A percentile compares a stretch with the other conserved stretches of the same genome.
These are phyloP conservation scores for Neofelis nebulosa DNA, from an alignment of 2,113 vertebrate genomes.

Conservation along the genomic window DNA sequence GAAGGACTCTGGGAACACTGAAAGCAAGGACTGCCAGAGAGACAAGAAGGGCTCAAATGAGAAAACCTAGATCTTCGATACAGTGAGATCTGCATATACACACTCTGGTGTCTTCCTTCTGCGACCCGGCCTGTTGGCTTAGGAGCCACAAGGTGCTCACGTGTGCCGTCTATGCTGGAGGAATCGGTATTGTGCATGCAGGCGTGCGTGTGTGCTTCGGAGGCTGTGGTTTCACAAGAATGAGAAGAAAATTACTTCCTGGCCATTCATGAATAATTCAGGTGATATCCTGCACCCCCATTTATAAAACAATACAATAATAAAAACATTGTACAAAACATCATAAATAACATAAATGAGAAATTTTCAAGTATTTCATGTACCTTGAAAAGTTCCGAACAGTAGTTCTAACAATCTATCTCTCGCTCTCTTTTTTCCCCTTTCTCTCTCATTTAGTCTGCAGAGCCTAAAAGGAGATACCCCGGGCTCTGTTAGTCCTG, in stretches of 20 bases:
- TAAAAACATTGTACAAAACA: constrained; percentile 61
- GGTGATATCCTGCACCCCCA: constrained; percentile 15
- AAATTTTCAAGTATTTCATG: constrained; percentile 69
- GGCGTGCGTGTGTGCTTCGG: neutral
- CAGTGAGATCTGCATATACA: neutral
- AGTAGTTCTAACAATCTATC: neutral
- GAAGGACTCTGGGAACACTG: neutral
- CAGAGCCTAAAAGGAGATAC: neutral
- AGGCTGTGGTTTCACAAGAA: constrained; percentile 24
- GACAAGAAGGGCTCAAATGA: neutral
- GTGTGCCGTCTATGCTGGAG: neutral
- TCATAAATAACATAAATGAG: constrained; percentile 68
- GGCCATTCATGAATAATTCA: constrained; percentile 31
- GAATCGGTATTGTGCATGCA: neutral
- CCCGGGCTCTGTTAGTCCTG: neutral
- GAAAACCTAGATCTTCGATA: neutral
- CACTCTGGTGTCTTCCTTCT: neutral
- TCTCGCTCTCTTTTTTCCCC: neutral
- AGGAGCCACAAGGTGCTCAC: neutral
- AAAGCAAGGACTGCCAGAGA: neutral
- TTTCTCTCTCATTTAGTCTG: neutral
- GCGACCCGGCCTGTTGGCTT: neutral
- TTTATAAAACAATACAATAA: constrained; percentile 56
- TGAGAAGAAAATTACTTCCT: constrained; percentile 62
- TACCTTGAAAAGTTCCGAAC: constrained; percentile 49